phyloP scores from a whole-genome alignment of 2,113 vertebrate species.

The Synodontis membranacea region DNA sequence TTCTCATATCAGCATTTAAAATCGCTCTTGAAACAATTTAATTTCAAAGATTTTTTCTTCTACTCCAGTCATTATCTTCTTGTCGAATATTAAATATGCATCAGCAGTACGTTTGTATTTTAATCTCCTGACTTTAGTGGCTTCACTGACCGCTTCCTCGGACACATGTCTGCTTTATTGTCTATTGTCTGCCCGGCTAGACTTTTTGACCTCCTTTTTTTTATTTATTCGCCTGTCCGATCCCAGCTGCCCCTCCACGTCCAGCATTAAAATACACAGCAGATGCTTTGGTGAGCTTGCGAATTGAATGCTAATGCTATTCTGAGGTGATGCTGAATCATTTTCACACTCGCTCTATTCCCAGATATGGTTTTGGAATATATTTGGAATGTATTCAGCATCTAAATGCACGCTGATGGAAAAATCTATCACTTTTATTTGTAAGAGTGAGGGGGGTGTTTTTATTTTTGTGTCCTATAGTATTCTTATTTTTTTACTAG shows the following conservation, averaged over 20 bases:
- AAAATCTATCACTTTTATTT: conserved; percentile 32
- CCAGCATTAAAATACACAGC: conserved; percentile 69
- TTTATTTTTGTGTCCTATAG: neutral
- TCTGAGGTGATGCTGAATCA: conserved; percentile 62
- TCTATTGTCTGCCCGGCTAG: conserved; percentile 72
- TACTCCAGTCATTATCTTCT: neutral
- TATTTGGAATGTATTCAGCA: conserved; percentile 35
- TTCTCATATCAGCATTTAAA: neutral
- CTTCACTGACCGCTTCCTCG: conserved; percentile 50
- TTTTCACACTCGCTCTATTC: conserved; percentile 57
- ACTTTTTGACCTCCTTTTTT: conserved; percentile 71
- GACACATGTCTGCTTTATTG: conserved; percentile 72
- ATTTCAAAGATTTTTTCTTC: neutral
- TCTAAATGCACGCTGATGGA: conserved; percentile 13
- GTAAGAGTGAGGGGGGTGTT: neutral
- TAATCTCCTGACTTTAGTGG: neutral
- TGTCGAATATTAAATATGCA: neutral
- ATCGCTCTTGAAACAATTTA: neutral
- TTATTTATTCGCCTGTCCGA: conserved; percentile 72
- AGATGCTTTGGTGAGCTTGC: conserved; percentile 70
- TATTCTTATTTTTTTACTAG: neutral
- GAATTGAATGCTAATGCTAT: conserved; percentile 70
- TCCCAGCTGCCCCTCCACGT: conserved; percentile 72
- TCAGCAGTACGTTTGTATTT: neutral
- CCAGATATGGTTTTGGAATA: conserved; percentile 46